Base-by-base conservation (phyloP, 2,797 vertebrate species). In the Dermochelys coriacea region DNA sequence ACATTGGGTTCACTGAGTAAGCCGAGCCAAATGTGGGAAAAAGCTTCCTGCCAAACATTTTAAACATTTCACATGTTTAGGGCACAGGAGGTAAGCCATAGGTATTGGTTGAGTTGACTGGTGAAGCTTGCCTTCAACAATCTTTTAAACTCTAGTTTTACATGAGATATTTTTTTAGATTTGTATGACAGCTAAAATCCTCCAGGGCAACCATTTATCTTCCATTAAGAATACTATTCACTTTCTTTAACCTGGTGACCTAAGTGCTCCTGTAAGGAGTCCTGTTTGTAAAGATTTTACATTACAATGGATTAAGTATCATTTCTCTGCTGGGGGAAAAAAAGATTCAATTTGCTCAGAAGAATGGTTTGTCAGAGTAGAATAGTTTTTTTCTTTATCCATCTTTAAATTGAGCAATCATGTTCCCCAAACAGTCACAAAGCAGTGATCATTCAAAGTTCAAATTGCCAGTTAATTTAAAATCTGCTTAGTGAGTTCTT, bases 1-100 rank as follows among this genome's bases (percentile, higher is more conserved):
- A 99, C 99, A 97, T 99, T 96, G 89, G 98, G 99, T 99, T 99
- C 99, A 99, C 98, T 98, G 99, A 98, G 98, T 99, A 98, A 84
- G 97, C 98, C 98, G 97, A 96, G 96, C 94, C 94, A 98, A 98
- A 99, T 99, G 98, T 98, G 98, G 98, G 98, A 99, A 99, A 98
- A 98, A 97, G 98, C 97, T 97, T 98, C 96, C 97, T 98, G 97
- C 94, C 97, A 98, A 97, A 96, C 96, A 96, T 97, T 98, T 98
- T 96, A 98, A 98, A 98, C 97, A 98, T 97, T 98, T 98, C 95
- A 95, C 98, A 96, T 96, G 88, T 97, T 84, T 92, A 97, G 98
- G 97, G 95, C 97, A 98, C 41, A 96, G 96, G 96, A 85, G 27
- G 96, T 97, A 97, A 98, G 95, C 96, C 94, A 92, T 89, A 94